Conservation (phyloP, 2,113 vertebrate genomes). For the Empidonax traillii region DNA sequence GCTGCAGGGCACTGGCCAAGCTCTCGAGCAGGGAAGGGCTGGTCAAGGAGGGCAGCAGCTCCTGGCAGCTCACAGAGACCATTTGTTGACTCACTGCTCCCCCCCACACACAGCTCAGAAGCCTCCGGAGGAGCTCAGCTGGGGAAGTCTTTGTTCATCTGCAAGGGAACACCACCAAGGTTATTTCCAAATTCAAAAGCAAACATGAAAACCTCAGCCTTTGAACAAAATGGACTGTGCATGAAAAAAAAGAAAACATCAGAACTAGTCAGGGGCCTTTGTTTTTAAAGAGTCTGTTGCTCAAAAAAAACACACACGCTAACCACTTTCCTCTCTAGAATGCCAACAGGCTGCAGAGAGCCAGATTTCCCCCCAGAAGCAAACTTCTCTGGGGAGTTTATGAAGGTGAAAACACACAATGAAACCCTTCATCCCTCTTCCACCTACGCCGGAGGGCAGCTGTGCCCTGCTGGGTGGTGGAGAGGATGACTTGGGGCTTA, state of each 20-base stretch:
- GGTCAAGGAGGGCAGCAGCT: slow-evolving; percentile 63
- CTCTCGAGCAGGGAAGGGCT: slow-evolving; percentile 43
- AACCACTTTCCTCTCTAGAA: neutral
- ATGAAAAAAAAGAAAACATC: neutral
- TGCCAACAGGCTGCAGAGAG: neutral
- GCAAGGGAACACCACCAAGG: slow-evolving; percentile 5
- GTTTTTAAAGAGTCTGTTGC: neutral
- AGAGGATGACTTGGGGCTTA: neutral
- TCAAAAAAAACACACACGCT: neutral
- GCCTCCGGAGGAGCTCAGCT: neutral
- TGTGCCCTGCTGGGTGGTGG: neutral
- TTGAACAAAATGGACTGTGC: neutral
- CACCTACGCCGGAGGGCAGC: neutral
- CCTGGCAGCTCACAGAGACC: slow-evolving; percentile 83
- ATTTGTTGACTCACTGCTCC: slow-evolving; percentile 68
- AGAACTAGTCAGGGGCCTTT: neutral
- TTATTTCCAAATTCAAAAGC: slow-evolving; percentile 19
- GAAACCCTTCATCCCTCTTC: neutral
- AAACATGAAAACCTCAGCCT: neutral
- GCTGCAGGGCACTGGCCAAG: neutral
- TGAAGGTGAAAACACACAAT: neutral
- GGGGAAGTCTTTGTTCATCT: slow-evolving; percentile 1
- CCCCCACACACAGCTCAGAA: neutral
- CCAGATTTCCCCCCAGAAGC: neutral
- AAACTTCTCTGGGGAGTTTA: neutral